Evolutionary conservation across 2,888 invertebrate genomes (phyloP), one percentile per base, ranked within the genome.

Genomic region (Leptopilina drosophilae): DNA sequence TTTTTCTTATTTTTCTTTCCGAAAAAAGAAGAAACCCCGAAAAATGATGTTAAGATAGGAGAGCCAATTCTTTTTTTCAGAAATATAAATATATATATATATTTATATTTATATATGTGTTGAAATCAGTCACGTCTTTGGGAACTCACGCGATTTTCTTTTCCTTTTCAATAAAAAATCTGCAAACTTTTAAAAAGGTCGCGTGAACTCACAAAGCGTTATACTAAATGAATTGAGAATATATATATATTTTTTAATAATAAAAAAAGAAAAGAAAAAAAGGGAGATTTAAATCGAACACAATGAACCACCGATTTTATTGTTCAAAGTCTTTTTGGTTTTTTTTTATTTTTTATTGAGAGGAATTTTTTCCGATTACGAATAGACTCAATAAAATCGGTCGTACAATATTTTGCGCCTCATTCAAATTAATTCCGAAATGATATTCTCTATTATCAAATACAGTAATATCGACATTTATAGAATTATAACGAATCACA

Each of bases 11-110:
- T 76, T 81, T 80, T 81, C 33, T 81, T 78, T 15, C 49, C 82
- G 82, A 81, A 82, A 83, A 80, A 82, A 83, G 84, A 83, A 84
- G 80, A 82, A 84, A 81, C 76, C 56, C 81, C 81, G 81, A 83
- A 85, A 82, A 33, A 33, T 33, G 81, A 81, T 81, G 77, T 82
- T 79, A 78, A 11, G 33, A 9, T 49, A 49, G 76, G 78, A 76
- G 82, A 80, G 82, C 14, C 83, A 14, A 11, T 77, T 66, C 40
- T 75, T 77, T 33, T 73, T 73, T 75, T 76, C 76, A 64, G 64
- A 76, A 33, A 33, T 33, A 33, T 33, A 33, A 33, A 33, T 33
- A 33, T 33, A 33, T 33, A 33, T 33, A 33, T 33, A 33, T 33
- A 33, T 33, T 33, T 33, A 33, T 33, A 33, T 33, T 33, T 33